Conservation (phyloP, 2,113 vertebrate species). For the Atlantisia rogersi region DNA sequence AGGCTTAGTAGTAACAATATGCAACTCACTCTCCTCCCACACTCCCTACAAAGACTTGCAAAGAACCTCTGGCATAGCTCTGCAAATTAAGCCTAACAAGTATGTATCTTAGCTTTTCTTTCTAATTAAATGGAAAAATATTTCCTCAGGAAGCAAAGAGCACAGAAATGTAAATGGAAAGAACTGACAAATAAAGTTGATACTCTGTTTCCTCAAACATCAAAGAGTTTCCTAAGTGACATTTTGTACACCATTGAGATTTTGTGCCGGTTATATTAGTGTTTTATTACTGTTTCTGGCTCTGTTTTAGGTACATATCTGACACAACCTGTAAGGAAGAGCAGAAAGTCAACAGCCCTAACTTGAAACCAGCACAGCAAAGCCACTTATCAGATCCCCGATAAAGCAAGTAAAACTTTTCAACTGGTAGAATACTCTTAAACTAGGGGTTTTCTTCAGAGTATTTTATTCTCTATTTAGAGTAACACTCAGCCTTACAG, state of each 20-base stretch:
- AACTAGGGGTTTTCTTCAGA: neutral
- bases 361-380: neutral
- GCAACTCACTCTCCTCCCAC: neutral
- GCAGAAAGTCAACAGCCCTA: neutral
- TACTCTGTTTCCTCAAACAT: constrained; percentile 10
- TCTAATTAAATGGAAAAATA: constrained; percentile 44
- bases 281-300: neutral
- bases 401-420: neutral
- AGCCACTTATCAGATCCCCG: neutral
- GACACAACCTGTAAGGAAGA: neutral
- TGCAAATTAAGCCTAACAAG: constrained; percentile 46
- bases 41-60: neutral
- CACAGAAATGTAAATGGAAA: constrained; percentile 52
- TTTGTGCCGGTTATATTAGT: neutral
- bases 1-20: neutral
- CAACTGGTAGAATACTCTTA: neutral
- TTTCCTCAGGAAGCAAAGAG: constrained; percentile 39
- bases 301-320: neutral
- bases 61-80: neutral
- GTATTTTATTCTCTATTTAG: neutral
- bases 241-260: neutral
- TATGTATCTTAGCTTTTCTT: neutral
- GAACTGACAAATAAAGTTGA: constrained; percentile 23
- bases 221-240: constrained; percentile 31
- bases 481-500: neutral